phyloP scores from a whole-genome alignment of 2,113 vertebrate species.

The Carassius carassius region DNA sequence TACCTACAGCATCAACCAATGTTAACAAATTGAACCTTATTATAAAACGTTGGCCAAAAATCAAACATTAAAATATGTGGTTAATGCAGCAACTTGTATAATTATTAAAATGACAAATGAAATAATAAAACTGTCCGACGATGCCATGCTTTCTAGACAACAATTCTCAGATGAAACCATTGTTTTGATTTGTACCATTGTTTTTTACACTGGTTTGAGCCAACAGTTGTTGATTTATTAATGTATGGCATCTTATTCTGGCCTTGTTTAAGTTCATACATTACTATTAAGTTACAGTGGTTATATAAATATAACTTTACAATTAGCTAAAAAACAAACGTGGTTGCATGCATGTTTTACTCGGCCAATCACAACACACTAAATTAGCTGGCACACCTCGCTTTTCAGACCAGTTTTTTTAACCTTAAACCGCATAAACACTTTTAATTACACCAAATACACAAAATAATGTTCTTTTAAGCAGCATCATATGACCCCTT shows the following conservation, averaged over 20 bases:
- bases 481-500: too few relatives aligned
- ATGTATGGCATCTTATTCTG: neutral
- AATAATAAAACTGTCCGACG: neutral
- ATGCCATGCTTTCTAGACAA: neutral
- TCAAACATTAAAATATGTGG: neutral
- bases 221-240: neutral
- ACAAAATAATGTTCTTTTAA: too few relatives aligned
- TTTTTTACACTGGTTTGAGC: neutral
- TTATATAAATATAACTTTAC: neutral
- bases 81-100: neutral
- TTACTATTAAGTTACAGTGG: neutral
- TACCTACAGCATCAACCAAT: neutral
- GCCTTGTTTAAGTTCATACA: neutral
- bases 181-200: neutral
- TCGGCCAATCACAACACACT: too few relatives aligned
- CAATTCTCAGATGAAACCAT: neutral
- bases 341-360: too few relatives aligned
- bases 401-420: too few relatives aligned
- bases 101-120: neutral
- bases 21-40: neutral
- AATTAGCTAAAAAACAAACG: neutral
- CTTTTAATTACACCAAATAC: too few relatives aligned
- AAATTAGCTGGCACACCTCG: too few relatives aligned
- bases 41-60: neutral
- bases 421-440: too few relatives aligned